phyloP scores from a whole-genome alignment of 2,113 vertebrate species.

The Pomatorhinus ruficollis region DNA sequence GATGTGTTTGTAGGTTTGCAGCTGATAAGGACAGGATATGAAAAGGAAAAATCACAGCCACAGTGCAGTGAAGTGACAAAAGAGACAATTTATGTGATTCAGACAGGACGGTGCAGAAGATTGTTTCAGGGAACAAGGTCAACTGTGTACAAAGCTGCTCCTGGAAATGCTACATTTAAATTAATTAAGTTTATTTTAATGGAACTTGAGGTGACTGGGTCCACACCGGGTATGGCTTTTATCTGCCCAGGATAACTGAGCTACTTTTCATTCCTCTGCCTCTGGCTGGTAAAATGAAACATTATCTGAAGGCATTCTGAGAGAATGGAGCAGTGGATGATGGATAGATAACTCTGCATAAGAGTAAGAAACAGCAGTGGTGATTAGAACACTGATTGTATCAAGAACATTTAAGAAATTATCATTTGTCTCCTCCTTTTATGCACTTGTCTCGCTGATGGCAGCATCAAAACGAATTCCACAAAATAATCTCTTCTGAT shows the following conservation, averaged over 20 bases:
- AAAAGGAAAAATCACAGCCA: not conserved
- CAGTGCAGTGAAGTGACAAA: not conserved
- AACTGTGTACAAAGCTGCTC: not conserved
- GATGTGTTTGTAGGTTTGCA: not conserved
- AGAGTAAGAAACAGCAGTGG: not conserved
- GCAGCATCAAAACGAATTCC: not conserved
- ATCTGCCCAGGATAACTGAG: not conserved
- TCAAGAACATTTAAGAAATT: not conserved
- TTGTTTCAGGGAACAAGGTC: not conserved
- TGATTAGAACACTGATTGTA: not conserved
- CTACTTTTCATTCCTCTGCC: not conserved
- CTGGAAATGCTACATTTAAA: not conserved
- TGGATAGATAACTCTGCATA: not conserved
- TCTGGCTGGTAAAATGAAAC: not conserved
- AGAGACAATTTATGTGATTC: not conserved
- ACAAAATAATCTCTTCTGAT: not conserved
- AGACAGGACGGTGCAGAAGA: not conserved
- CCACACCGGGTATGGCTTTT: not conserved
- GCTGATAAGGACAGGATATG: not conserved
- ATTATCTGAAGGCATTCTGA: not conserved
- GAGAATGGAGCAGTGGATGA: not conserved
- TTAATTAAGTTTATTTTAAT: not conserved
- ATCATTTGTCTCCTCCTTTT: not conserved
- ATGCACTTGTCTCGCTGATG: not conserved
- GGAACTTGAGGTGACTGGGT: not conserved